These are phyloP conservation scores for Beroe forskalii DNA, from an alignment of 37 sponge, comb jelly and placozoan species.

Conservation along the genomic window DNA sequence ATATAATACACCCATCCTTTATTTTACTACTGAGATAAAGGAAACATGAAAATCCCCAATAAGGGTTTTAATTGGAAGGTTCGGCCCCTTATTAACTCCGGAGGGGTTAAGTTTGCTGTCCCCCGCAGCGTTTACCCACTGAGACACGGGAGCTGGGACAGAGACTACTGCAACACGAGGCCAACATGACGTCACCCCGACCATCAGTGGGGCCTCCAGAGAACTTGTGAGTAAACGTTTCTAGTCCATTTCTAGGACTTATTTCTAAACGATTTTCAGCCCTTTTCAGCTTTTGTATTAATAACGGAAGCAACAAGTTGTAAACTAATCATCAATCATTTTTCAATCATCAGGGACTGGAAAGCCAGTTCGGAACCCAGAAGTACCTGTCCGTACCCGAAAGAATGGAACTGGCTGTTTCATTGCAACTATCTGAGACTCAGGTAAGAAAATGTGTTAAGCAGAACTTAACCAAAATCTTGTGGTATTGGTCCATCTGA, in stretches of 20 bases:
- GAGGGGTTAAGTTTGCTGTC: too few species aligned
- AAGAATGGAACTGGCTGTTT: constrained; percentile 61
- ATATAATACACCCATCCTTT: neutral
- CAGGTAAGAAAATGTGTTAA: too few species aligned
- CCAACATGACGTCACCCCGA: neutral
- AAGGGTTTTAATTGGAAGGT: neutral
- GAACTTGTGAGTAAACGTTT: constrained; percentile 36
- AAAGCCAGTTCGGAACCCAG: constrained; percentile 59
- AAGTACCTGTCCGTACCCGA: constrained; percentile 59
- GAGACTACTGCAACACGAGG: constrained; percentile 36
- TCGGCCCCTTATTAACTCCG: neutral
- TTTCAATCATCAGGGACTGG: constrained; percentile 65
- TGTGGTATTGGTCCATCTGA: too few species aligned
- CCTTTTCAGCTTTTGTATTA: neutral
- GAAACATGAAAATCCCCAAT: neutral
- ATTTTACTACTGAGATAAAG: neutral
- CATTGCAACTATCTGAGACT: constrained; percentile 44
- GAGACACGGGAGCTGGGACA: constrained; percentile 17
- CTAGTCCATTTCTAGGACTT: too few species aligned
- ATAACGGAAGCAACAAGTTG: too few species aligned
- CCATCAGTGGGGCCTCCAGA: constrained; percentile 19
- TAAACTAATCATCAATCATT: too few species aligned
- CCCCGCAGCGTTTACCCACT: neutral
- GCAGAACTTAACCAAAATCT: too few species aligned
- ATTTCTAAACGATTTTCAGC: neutral